These are phyloP conservation scores for Dynastes hyllus DNA, from an alignment of 2,888 invertebrate genomes.

Conservation along the genomic window DNA sequence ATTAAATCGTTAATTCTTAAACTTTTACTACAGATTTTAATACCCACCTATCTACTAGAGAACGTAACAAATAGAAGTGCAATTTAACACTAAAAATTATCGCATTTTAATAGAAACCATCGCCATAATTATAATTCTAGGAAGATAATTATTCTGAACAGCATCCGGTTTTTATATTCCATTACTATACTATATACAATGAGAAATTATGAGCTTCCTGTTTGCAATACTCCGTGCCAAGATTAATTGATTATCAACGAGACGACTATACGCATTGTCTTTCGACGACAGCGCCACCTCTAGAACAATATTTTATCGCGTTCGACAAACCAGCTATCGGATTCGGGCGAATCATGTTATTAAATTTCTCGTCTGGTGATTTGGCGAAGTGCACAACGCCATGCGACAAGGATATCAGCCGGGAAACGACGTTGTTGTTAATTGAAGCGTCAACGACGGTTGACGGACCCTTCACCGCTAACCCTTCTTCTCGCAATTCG, in stretches of 20 bases:
- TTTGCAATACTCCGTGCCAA: slow-evolving; percentile 41
- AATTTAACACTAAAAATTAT: slow-evolving; percentile 30
- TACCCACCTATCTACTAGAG: too few relatives aligned
- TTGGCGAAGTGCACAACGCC: slow-evolving; percentile 26
- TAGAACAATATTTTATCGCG: slow-evolving; percentile 13
- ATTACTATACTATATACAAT: slow-evolving; percentile 37
- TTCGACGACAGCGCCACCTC: neutral
- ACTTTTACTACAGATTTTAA: neutral
- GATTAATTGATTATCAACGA: slow-evolving; percentile 44
- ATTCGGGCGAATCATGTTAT: slow-evolving; percentile 22
- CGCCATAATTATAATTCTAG: slow-evolving; percentile 40
- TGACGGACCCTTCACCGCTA: slow-evolving; percentile 5
- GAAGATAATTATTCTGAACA: slow-evolving; percentile 35
- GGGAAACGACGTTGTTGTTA: neutral
- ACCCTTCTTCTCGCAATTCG: neutral
- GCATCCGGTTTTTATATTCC: slow-evolving; percentile 46
- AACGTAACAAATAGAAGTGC: neutral
- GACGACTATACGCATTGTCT: neutral
- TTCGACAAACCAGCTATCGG: neutral
- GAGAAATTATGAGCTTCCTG: slow-evolving; percentile 42
- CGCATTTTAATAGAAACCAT: slow-evolving; percentile 26
- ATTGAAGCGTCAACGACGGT: slow-evolving; percentile 36
- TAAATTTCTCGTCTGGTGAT: slow-evolving; percentile 44
- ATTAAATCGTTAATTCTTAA: too few relatives aligned
- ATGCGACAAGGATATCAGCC: neutral